Percentiles rank a stretch among this genome's conserved stretches.
Evolutionary conservation across 2,113 vertebrate species (phyloP).

Genomic region (Chamaetylas fuelleborni): DNA sequence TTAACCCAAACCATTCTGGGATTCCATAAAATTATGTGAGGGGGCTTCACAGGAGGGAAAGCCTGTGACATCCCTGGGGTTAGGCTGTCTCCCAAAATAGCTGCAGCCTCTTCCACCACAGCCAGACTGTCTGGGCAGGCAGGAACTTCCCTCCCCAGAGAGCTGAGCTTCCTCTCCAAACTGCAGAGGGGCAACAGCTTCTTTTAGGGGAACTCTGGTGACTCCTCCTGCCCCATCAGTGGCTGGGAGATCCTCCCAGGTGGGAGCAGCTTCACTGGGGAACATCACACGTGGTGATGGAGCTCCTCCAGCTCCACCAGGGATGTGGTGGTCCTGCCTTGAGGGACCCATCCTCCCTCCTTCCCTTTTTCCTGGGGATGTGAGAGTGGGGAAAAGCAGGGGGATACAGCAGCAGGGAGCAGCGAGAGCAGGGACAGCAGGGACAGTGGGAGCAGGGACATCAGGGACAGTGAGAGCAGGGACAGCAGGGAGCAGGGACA

Average conservation of each 20-base stretch:
- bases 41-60: background rate
- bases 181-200: accelerated
- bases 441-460: background rate
- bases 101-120: background rate
- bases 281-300: accelerated
- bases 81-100: background rate
- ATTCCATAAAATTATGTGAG: background rate
- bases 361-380: too few species aligned
- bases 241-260: background rate
- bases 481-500: too few species aligned
- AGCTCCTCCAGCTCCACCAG: background rate
- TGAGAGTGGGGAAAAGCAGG: too few species aligned
- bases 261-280: background rate
- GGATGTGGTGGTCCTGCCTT: background rate
- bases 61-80: background rate
- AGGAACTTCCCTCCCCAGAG: background rate
- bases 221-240: background rate
- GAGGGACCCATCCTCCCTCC: background rate
- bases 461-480: too few species aligned
- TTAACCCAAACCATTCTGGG: background rate
- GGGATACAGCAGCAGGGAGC: background rate
- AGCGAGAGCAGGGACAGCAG: background rate
- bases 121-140: background rate
- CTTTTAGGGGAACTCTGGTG: background rate
- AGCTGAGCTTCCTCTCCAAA: background rate